Evolutionary conservation across 2,113 vertebrate species (phyloP).

Genomic region (Entomyzon cyanotis): DNA sequence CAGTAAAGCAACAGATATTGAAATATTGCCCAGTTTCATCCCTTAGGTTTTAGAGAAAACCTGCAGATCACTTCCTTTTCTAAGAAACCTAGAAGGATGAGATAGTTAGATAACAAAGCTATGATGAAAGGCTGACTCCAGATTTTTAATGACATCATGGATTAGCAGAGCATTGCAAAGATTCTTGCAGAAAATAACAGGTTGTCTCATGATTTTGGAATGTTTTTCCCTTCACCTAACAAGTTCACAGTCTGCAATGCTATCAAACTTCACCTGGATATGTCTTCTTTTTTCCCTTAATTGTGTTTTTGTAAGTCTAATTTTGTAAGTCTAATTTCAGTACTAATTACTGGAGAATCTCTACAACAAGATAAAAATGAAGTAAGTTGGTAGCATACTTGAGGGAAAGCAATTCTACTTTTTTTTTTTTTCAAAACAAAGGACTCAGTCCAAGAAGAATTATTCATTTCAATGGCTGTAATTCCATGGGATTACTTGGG

Average conservation of each 20-base stretch:
- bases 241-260: neutral
- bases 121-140: neutral
- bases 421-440: neutral
- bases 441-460: neutral
- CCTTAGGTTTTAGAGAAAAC: neutral
- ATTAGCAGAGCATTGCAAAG: neutral
- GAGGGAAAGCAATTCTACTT: neutral
- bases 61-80: neutral
- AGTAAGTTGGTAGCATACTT: neutral
- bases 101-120: neutral
- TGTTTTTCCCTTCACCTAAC: neutral
- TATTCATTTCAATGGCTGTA: neutral
- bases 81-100: neutral
- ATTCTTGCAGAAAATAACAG: neutral
- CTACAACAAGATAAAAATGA: neutral
- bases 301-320: neutral
- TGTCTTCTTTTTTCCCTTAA: neutral
- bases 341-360: neutral
- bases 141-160: neutral
- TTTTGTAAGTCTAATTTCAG: neutral
- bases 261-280: neutral
- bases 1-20: neutral
- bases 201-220: neutral
- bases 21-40: neutral
- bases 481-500: neutral